phyloP scores from a whole-genome alignment of 2,113 vertebrate species.

The Entomyzon cyanotis region DNA sequence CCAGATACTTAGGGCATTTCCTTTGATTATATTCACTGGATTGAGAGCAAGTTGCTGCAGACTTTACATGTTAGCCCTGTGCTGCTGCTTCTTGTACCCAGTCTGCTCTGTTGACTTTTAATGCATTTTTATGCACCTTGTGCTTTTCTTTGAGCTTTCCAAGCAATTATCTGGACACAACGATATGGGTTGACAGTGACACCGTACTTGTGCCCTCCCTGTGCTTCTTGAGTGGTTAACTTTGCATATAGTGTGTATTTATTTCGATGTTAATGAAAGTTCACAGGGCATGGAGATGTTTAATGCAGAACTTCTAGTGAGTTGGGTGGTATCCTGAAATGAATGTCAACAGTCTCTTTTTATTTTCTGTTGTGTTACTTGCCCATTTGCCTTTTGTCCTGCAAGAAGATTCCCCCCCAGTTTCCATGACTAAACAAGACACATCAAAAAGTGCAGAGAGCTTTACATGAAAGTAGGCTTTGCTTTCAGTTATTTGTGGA shows the following conservation, averaged over 20 bases:
- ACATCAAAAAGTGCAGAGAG: background rate
- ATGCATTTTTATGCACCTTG: background rate
- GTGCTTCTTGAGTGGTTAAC: background rate
- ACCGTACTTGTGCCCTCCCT: background rate
- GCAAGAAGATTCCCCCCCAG: background rate
- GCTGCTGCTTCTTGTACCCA: background rate
- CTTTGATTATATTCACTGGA: background rate
- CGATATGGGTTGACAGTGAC: background rate
- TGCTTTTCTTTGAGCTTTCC: background rate
- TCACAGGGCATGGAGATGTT: background rate
- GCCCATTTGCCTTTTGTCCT: background rate
- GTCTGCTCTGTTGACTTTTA: background rate
- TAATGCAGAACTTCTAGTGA: background rate
- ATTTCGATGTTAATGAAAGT: background rate
- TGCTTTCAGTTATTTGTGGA: background rate
- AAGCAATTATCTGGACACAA: background rate
- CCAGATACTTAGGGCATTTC: background rate
- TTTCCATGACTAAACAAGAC: background rate
- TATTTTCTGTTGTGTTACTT: background rate
- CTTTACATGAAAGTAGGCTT: background rate
- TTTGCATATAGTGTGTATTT: background rate
- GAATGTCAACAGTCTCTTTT: background rate
- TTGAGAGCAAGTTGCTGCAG: background rate
- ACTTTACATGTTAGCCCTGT: accelerated
- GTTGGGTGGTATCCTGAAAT: background rate